Evolutionary conservation across 2,113 vertebrate genomes (phyloP).

Genomic region (Burhinus oedicnemus): DNA sequence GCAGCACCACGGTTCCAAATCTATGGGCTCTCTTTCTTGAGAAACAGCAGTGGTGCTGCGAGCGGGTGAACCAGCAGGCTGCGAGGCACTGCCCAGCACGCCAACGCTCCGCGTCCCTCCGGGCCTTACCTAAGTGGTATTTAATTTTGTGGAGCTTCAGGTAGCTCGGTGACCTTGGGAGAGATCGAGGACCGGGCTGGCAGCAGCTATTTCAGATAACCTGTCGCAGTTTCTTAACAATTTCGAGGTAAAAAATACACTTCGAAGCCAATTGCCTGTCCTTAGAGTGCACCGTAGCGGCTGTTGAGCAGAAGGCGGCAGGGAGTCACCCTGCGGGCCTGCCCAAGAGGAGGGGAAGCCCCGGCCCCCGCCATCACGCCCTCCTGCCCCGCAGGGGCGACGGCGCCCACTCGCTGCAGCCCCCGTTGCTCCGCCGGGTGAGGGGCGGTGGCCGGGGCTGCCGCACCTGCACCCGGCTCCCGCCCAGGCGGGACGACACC

Average conservation of each 20-base stretch:
- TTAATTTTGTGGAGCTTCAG: neutral
- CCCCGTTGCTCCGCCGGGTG: neutral
- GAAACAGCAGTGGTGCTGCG: too few species aligned
- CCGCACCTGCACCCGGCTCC: too few species aligned
- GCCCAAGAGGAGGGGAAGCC: neutral
- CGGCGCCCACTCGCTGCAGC: neutral
- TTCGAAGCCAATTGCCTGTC: neutral
- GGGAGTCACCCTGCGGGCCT: accelerated
- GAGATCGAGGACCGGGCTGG: neutral
- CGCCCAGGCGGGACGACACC: too few species aligned
- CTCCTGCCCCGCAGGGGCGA: neutral
- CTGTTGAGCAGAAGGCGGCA: accelerated
- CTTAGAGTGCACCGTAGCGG: accelerated
- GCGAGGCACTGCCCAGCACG: neutral
- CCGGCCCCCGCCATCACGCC: too few species aligned
- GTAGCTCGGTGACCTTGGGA: neutral
- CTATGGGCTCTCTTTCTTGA: neutral
- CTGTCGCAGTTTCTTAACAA: neutral
- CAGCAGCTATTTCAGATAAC: neutral
- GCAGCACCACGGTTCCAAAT: neutral
- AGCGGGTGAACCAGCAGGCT: neutral
- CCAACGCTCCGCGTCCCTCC: accelerated
- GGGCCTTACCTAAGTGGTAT: neutral
- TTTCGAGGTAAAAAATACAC: accelerated
- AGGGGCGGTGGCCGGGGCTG: neutral